A percentile compares a stretch with the other conserved stretches of the same genome.
Conservation (phyloP, 1,140 invertebrate species). For the Cydia strobilella region DNA sequence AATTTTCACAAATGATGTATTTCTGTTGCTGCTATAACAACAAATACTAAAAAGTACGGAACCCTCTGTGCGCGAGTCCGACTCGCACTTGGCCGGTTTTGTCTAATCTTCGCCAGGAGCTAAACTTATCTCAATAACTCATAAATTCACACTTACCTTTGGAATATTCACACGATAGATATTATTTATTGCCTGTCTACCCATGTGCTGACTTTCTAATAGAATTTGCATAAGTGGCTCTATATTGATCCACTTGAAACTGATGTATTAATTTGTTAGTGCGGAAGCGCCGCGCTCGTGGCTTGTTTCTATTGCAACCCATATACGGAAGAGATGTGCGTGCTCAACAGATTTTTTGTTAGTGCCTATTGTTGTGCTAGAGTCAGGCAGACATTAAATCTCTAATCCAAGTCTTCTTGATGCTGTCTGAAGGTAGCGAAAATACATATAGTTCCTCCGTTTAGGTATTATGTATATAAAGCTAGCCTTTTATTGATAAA, state of each 20-base stretch:
- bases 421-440: background rate
- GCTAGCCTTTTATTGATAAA: too few relatives aligned
- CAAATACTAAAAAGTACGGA: too few relatives aligned
- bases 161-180: constrained; percentile 14
- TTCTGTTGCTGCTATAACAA: too few relatives aligned
- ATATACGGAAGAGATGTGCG: constrained; percentile 9
- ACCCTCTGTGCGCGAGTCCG: too few relatives aligned
- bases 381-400: background rate
- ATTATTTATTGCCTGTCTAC: constrained; percentile 11
- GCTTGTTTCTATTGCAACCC: background rate
- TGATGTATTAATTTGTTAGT: background rate
- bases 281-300: constrained; percentile 9
- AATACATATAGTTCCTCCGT: too few relatives aligned
- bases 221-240: constrained; percentile 19
- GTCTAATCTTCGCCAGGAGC: too few relatives aligned
- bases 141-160: background rate
- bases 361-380: constrained; percentile 13
- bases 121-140: too few relatives aligned
- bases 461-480: too few relatives aligned
- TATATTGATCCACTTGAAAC: constrained; percentile 1
- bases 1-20: too few relatives aligned
- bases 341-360: background rate
- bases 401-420: background rate
- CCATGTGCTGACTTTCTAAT: constrained; percentile 20
- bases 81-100: too few relatives aligned